phyloP scores from a whole-genome alignment of 2,888 invertebrate genomes.

The Drosophila nr. perissopoda region DNA sequence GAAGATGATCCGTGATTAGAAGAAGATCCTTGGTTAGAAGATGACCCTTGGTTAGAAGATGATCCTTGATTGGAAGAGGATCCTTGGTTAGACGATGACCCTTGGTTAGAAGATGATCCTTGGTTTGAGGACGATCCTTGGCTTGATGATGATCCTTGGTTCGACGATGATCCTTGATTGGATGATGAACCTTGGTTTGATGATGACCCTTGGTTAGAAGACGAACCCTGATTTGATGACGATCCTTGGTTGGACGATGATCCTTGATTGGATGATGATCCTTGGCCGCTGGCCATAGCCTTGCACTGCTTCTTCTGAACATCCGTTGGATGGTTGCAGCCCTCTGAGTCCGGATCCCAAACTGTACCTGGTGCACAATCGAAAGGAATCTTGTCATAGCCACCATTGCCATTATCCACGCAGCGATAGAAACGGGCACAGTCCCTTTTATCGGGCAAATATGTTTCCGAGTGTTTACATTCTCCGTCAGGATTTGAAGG shows the following conservation, averaged over 20 bases:
- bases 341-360: conserved; percentile 86
- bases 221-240: conserved; percentile 33
- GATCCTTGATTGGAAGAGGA: conserved; percentile 17
- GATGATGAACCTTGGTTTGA: conserved; percentile 16
- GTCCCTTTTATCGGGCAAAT: conserved; percentile 84
- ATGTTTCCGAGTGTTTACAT: conserved; percentile 84
- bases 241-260: conserved; percentile 37
- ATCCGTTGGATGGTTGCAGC: conserved; percentile 83
- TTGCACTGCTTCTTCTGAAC: conserved; percentile 81
- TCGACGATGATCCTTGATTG: conserved; percentile 1
- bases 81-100: conserved; percentile 27
- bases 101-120: neutral
- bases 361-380: conserved; percentile 88
- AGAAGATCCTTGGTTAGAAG: neutral
- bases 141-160: conserved; percentile 12
- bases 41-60: neutral
- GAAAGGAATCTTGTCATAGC: conserved; percentile 87
- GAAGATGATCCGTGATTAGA: conserved; percentile 41
- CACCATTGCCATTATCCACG: conserved; percentile 87
- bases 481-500: conserved; percentile 81
- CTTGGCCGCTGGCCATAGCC: conserved; percentile 68
- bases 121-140: conserved; percentile 33
- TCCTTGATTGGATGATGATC: conserved; percentile 38
- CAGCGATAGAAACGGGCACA: conserved; percentile 90
- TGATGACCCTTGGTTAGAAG: conserved; percentile 35